Percentiles rank a stretch among this genome's conserved stretches.
These are phyloP conservation scores for Halcyon senegalensis DNA, from an alignment of 2,113 vertebrate genomes.

Conservation along the genomic window DNA sequence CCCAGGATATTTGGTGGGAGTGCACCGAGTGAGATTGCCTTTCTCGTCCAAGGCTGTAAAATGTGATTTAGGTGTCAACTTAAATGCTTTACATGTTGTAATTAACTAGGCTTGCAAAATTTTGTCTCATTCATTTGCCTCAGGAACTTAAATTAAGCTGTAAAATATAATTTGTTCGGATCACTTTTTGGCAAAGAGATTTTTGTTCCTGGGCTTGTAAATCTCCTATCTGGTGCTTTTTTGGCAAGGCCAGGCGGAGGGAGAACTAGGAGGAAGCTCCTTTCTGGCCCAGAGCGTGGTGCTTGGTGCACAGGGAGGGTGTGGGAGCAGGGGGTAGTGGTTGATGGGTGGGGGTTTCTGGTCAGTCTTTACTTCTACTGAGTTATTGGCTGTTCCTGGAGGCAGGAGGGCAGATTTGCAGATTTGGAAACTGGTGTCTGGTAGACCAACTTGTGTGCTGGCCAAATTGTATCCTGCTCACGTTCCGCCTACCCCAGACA, in stretches of 20 bases:
- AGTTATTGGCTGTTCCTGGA: not conserved
- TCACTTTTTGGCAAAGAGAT: not conserved
- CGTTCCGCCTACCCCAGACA: not conserved
- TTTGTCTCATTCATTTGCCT: not conserved
- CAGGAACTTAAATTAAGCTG: not conserved
- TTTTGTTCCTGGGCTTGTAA: not conserved
- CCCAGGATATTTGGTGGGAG: not conserved
- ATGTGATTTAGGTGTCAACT: slow-evolving; percentile 30
- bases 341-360: not conserved
- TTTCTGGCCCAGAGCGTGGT: not conserved
- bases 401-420: not conserved
- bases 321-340: not conserved
- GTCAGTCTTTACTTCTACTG: not conserved
- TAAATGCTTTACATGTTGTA: slow-evolving; percentile 5
- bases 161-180: not conserved
- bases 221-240: not conserved
- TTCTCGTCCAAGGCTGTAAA: not conserved
- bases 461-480: not conserved
- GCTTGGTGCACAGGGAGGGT: not conserved
- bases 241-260: not conserved
- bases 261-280: not conserved
- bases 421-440: not conserved
- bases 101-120: slow-evolving; percentile 29
- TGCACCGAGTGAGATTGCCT: not conserved
- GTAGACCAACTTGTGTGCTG: not conserved